These are phyloP conservation scores for Eunapius fragilis DNA, from an alignment of 37 sponge, comb jelly and placozoan species.

Conservation along the genomic window DNA sequence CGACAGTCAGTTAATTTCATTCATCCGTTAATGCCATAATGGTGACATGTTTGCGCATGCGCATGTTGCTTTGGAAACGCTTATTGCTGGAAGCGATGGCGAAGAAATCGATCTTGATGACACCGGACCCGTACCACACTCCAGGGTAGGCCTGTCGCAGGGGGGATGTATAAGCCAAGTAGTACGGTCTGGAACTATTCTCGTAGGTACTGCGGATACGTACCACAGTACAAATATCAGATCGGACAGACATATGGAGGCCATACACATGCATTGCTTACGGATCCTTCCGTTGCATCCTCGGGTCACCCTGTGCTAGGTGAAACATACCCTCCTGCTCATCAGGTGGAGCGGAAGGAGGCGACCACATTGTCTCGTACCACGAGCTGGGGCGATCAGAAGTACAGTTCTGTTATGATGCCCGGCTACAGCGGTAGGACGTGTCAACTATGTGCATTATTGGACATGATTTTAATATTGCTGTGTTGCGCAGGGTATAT, in stretches of 20 bases:
- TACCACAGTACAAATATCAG: conserved; percentile 95
- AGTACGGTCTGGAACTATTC: background rate
- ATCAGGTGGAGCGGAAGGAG: background rate
- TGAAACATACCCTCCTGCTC: conserved; percentile 57
- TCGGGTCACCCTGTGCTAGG: conserved; percentile 82
- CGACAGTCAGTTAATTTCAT: conserved; percentile 2
- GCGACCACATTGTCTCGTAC: conserved; percentile 33
- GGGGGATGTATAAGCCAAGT: background rate
- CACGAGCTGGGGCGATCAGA: conserved; percentile 84
- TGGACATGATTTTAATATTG: too few relatives aligned
- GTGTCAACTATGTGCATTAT: too few relatives aligned
- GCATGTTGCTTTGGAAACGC: background rate
- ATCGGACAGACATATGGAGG: conserved; percentile 86
- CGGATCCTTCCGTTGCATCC: conserved; percentile 71
- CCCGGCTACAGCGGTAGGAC: conserved; percentile 92
- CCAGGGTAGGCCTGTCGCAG: conserved; percentile 77
- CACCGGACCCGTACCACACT: conserved; percentile 96
- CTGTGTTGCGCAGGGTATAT: conserved; percentile 94
- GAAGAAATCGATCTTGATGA: conserved; percentile 89
- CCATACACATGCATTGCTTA: conserved; percentile 88
- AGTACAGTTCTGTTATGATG: conserved; percentile 81
- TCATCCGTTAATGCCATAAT: background rate
- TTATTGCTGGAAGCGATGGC: conserved; percentile 12
- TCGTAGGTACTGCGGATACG: conserved; percentile 90
- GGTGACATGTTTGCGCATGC: conserved; percentile 8